Evolutionary conservation across 2,888 invertebrate genomes (phyloP).

Genomic region (Sphaerolaimus hirsutus): DNA sequence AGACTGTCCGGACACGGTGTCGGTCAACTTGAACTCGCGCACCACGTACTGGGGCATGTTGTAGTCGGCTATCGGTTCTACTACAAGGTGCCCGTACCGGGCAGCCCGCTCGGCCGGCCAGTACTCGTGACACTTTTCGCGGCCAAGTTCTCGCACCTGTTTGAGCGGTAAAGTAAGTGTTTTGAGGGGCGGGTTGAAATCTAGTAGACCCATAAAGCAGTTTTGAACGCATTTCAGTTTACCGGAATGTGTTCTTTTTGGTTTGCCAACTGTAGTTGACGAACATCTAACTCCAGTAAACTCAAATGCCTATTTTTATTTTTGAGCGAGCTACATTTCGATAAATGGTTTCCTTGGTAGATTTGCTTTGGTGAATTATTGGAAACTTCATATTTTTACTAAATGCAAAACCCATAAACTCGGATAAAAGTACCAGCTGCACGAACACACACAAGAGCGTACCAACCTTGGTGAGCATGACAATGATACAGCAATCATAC

Average conservation of each 20-base stretch:
- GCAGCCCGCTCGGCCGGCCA: slow-evolving; percentile 96
- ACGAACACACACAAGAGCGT: background rate
- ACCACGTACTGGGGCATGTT: slow-evolving; percentile 98
- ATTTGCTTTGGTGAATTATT: background rate
- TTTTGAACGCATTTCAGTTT: too few species aligned
- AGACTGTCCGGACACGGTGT: slow-evolving; percentile 75
- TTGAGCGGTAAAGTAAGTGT: too few species aligned
- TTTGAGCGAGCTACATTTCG: background rate
- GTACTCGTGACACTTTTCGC: slow-evolving; percentile 97
- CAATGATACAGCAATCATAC: slow-evolving; percentile 92
- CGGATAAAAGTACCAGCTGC: background rate
- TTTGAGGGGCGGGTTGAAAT: too few species aligned
- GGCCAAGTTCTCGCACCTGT: too few species aligned
- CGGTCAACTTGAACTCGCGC: slow-evolving; percentile 88
- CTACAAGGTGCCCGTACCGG: slow-evolving; percentile 86
- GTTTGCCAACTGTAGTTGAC: too few species aligned
- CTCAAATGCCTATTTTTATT: background rate
- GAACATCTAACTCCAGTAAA: too few species aligned
- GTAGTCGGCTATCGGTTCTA: slow-evolving; percentile 95
- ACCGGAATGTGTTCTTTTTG: too few species aligned
- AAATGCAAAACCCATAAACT: background rate
- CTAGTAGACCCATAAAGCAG: too few species aligned
- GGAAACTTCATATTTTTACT: background rate
- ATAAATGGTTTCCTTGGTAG: background rate
- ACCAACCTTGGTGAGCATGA: slow-evolving; percentile 89